phyloP scores from a whole-genome alignment of 2,797 vertebrate species.

The Sardinella longiceps region DNA sequence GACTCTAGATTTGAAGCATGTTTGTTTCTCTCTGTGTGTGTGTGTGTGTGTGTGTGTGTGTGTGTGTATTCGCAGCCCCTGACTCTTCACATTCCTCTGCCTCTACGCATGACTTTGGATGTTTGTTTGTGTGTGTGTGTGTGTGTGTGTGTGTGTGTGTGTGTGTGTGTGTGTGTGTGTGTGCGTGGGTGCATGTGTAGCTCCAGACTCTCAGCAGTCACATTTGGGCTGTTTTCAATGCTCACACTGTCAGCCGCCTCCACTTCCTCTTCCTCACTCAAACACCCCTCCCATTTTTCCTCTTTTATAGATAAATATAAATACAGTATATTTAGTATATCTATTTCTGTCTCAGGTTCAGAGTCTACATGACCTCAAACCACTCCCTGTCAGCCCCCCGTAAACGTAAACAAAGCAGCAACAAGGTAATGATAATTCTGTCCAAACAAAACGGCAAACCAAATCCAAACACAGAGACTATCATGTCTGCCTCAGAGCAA shows the following conservation, averaged over 20 bases:
- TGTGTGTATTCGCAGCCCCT: not conserved
- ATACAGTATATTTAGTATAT: not conserved
- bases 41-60: too few relatives aligned
- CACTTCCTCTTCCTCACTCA: not conserved
- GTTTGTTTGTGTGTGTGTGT: not conserved
- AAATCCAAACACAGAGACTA: slow-evolving; percentile 15
- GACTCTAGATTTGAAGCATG: too few relatives aligned
- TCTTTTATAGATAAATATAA: too few relatives aligned
- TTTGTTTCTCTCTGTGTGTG: too few relatives aligned
- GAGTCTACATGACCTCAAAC: not conserved
- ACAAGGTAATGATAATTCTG: too few relatives aligned
- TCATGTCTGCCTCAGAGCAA: slow-evolving; percentile 40
- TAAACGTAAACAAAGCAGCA: slow-evolving; percentile 21
- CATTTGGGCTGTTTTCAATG: not conserved
- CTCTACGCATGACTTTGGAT: not conserved
- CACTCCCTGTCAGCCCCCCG: not conserved
- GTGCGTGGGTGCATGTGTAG: not conserved
- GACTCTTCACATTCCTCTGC: not conserved
- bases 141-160: not conserved
- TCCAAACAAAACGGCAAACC: not conserved
- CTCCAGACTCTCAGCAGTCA: not conserved
- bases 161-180: not conserved
- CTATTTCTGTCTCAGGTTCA: too few relatives aligned
- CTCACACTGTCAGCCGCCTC: not conserved
- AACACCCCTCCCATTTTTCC: not conserved